These are phyloP conservation scores for Rugalucina vietnamica DNA, from an alignment of 2,888 invertebrate species.

Conservation along the genomic window DNA sequence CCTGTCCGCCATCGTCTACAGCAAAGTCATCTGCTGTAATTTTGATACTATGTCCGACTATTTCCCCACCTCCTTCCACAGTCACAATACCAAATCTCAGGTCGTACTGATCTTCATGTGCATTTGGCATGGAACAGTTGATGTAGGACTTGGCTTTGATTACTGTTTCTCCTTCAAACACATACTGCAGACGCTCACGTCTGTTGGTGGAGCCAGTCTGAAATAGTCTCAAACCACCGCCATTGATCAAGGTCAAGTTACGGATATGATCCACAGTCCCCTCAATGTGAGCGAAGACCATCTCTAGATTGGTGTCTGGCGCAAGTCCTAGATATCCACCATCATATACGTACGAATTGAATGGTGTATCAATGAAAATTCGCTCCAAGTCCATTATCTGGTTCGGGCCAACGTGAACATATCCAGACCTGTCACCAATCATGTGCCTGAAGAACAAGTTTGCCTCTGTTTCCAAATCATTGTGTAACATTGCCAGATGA, in stretches of 20 bases:
- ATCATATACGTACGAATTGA: constrained; percentile 74
- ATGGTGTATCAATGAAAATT: constrained; percentile 72
- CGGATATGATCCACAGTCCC: constrained; percentile 73
- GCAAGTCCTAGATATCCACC: constrained; percentile 74
- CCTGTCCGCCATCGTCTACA: constrained; percentile 75
- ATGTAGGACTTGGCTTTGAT: constrained; percentile 72
- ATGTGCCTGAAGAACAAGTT: constrained; percentile 71
- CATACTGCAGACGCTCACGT: constrained; percentile 60
- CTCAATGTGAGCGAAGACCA: constrained; percentile 72
- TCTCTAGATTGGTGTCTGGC: constrained; percentile 71
- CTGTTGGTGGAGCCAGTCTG: constrained; percentile 74
- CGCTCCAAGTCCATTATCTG: constrained; percentile 74
- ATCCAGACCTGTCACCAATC: constrained; percentile 76
- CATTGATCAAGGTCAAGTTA: constrained; percentile 74
- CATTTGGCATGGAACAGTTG: constrained; percentile 70
- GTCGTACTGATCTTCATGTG: constrained; percentile 67
- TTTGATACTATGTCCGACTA: constrained; percentile 68
- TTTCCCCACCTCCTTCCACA: constrained; percentile 74
- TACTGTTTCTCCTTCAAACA: constrained; percentile 69
- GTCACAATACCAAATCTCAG: constrained; percentile 65
- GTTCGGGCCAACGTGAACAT: constrained; percentile 73
- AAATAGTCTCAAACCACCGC: constrained; percentile 68
- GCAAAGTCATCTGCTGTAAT: constrained; percentile 68
- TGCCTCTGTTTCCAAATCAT: constrained; percentile 62
- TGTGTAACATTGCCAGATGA: constrained; percentile 72